Evolutionary conservation across 2,113 vertebrate species (phyloP).

Genomic region (Peromyscus californicus): DNA sequence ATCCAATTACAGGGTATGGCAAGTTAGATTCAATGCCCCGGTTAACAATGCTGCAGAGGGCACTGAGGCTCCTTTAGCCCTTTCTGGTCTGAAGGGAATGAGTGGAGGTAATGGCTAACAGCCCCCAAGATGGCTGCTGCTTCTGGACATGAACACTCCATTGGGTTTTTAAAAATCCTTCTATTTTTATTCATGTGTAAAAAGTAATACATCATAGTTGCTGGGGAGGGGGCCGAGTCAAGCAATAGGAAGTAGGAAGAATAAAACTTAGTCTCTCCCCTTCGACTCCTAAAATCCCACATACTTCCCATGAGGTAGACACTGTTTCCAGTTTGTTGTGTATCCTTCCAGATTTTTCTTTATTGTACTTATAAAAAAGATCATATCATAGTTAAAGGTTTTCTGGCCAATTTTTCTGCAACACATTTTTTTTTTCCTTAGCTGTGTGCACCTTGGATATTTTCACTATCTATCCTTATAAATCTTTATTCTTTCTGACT

Average conservation of each 20-base stretch:
- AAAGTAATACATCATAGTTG: slow-evolving; percentile 74
- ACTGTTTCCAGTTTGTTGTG: slow-evolving; percentile 47
- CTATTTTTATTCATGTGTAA: slow-evolving; percentile 75
- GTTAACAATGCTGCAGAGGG: slow-evolving; percentile 87
- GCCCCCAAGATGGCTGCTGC: slow-evolving; percentile 59
- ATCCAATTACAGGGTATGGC: slow-evolving; percentile 86
- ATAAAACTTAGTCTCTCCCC: slow-evolving; percentile 60
- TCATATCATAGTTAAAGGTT: slow-evolving; percentile 43
- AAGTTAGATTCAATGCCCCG: slow-evolving; percentile 83
- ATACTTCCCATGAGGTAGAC: slow-evolving; percentile 59
- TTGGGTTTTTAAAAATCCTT: slow-evolving; percentile 71
- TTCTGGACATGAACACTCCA: slow-evolving; percentile 64
- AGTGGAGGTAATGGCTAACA: slow-evolving; percentile 60
- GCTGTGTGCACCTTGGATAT: background rate
- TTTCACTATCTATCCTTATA: background rate
- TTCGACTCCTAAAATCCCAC: slow-evolving; percentile 51
- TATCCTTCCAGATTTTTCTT: slow-evolving; percentile 65
- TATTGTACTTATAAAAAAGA: slow-evolving; percentile 66
- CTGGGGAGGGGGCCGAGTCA: background rate
- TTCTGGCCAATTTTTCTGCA: slow-evolving; percentile 58
- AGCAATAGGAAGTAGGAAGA: slow-evolving; percentile 68
- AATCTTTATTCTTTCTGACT: slow-evolving; percentile 56
- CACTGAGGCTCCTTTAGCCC: slow-evolving; percentile 81
- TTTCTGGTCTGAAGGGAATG: slow-evolving; percentile 62
- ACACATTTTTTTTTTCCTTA: slow-evolving; percentile 41